Evolutionary conservation across 1,140 invertebrate species (phyloP), one percentile per base, ranked within the genome.

Genomic region (Aphaenogaster ashmeadi): DNA sequence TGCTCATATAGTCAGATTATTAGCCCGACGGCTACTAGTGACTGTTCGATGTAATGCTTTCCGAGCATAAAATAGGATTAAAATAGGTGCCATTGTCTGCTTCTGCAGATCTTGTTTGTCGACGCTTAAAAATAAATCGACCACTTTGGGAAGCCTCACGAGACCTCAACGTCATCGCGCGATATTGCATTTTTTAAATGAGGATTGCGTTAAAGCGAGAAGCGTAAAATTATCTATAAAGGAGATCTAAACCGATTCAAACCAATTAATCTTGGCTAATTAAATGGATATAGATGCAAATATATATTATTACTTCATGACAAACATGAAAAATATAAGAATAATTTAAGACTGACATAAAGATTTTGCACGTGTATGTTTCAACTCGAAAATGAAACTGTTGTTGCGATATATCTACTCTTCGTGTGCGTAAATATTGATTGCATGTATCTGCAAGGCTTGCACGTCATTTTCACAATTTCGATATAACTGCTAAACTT

Each of bases 71-170:
- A 84, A 83, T 74, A 84, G 69, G 41, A 75, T 84, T 84, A 75
- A 84, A 84, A 71, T 72, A 72, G 15, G 18, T 41, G 67, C 18
- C 41, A 33, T 15, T 4, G 9, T 72, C 50, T 47, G 18, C 66
- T 56, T 72, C 38, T 15, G 18, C 38, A 60, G 13, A 84, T 75
- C 80, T 75, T 75, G 41, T 84, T 74, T 84, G 69, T 13, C 56
- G 33, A 21, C 52, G 41, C 13, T 84, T 84, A 84, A 84, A 74
- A 74, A 74, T 72, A 84, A 84, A 84, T 75, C 54, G 69, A 8
- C 69, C 18, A 75, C 54, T 84, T 75, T 84, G 33, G 5, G 41
- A 84, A 75, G 44, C 80, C 54, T 41, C 41, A 41, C 54, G 15
- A 13, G 9, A 84, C 41, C 50, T 15, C 15, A 18, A 62, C 13